phyloP scores from a whole-genome alignment of 2,888 invertebrate genomes.

The Saturnia pavonia region DNA sequence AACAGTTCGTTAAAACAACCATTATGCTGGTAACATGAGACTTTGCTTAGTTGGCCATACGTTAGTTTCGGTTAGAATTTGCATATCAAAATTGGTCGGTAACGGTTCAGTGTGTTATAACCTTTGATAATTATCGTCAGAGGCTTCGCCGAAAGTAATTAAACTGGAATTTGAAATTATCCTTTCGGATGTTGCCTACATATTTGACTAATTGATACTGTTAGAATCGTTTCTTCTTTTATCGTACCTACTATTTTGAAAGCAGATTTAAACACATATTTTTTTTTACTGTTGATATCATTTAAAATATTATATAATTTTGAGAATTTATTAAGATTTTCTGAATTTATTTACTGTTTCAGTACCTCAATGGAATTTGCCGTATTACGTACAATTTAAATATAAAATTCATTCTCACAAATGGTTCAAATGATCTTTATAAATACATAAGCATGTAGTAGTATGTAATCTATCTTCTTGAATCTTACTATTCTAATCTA shows the following conservation, averaged over 20 bases:
- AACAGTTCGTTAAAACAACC: constrained; percentile 3
- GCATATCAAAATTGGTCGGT: constrained; percentile 44
- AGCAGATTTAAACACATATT: not conserved
- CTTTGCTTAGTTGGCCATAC: constrained; percentile 27
- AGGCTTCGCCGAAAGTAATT: constrained; percentile 35
- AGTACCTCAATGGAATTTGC: too few species aligned
- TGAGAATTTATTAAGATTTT: not conserved
- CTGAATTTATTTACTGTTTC: not conserved
- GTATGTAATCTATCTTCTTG: too few species aligned
- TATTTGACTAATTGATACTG: constrained; percentile 29
- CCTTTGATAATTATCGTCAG: constrained; percentile 36
- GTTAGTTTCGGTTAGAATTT: constrained; percentile 45
- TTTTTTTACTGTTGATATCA: not conserved
- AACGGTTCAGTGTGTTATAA: constrained; percentile 32
- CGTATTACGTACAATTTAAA: too few species aligned
- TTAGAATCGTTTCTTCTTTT: constrained; percentile 14
- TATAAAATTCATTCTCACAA: too few species aligned
- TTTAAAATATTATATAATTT: not conserved
- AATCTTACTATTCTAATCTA: too few species aligned
- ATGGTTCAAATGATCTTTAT: too few species aligned
- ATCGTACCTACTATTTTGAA: not conserved
- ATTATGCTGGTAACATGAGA: constrained; percentile 5
- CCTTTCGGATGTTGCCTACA: constrained; percentile 24
- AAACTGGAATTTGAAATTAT: constrained; percentile 23
- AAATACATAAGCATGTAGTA: too few species aligned